Conservation (phyloP, 1,140 invertebrate species). For the Drosophila nigrodunni region DNA sequence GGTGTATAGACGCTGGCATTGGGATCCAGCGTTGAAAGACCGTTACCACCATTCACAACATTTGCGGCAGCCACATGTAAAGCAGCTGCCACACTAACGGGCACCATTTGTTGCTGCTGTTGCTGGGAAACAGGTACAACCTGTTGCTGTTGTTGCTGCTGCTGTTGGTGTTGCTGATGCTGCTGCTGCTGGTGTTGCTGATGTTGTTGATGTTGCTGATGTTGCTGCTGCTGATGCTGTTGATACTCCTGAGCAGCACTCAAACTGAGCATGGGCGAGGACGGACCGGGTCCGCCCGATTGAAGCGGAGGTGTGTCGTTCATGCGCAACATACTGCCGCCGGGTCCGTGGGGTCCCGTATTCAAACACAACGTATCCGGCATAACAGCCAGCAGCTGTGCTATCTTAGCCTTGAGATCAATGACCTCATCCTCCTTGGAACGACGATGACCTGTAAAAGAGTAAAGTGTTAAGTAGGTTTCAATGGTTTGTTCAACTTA, state of each 20-base stretch:
- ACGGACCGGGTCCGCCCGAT: constrained; percentile 73
- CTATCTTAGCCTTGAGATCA: constrained; percentile 94
- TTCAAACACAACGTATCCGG: constrained; percentile 88
- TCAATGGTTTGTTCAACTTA: too few relatives aligned
- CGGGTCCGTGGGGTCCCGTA: constrained; percentile 73
- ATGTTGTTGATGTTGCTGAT: constrained; percentile 61
- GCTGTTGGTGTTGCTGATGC: constrained; percentile 52
- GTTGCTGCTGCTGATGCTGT: constrained; percentile 70
- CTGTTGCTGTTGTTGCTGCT: constrained; percentile 56
- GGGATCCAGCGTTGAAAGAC: constrained; percentile 92
- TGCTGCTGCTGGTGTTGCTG: constrained; percentile 64
- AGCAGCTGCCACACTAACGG: constrained; percentile 71
- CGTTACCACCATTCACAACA: constrained; percentile 50
- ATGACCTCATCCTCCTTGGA: constrained; percentile 95
- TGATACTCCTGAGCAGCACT: constrained; percentile 75
- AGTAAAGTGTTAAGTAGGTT: constrained; percentile 24
- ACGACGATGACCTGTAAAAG: constrained; percentile 89
- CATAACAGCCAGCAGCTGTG: constrained; percentile 96
- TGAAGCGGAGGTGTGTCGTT: constrained; percentile 82
- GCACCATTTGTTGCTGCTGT: constrained; percentile 75
- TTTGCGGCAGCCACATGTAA: constrained; percentile 65
- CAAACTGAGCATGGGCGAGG: constrained; percentile 77
- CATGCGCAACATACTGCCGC: constrained; percentile 82
- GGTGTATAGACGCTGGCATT: constrained; percentile 97
- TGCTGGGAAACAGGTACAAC: constrained; percentile 58